Evolutionary conservation across 2,113 vertebrate genomes (phyloP), one percentile per base, ranked within the genome.

Genomic region (Cryptomyrus ogoouensis): DNA sequence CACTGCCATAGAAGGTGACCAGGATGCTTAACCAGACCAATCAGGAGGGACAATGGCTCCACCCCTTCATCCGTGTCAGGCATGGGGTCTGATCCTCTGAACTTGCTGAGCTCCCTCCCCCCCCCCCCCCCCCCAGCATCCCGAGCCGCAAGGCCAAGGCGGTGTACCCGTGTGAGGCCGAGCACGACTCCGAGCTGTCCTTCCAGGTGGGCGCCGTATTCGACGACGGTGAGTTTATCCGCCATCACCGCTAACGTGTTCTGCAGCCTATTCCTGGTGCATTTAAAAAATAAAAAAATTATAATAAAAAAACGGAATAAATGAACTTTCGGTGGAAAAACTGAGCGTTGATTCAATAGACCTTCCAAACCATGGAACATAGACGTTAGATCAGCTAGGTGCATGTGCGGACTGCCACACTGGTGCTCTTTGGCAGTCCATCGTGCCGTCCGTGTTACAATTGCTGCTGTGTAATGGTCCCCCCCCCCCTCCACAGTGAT

Each of bases 161-260:
- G 0, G 97, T 99, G 93, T 99, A 97, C 94, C 97, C 97, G 0
- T 99, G 98, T 86, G 97, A 98, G 93, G 98, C 98, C 85, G 98
- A 99, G 90, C 98, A 99, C 91, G 98, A 97, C 94, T 98, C 98
- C 0, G 98, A 99, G 94, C 94, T 99, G 93, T 99, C 98, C 90
- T 99, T 99, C 96, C 96, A 97, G 94, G 97, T 96, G 92, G 98
- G 98, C 91, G 98, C 97, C 88, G 97, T 99, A 95, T 99, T 99
- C 97, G 97, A 97, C 92, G 96, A 97, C 91, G 98, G 98, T 99
- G 96, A 98, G 98, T 97, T 93, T 42, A 39, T 5, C 74, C 17
- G 13, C 95, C 94, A 93, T 94, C 94, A 88, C 90, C 90, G 91
- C 92, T 93, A 93, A 93, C 94, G 1, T 47, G 80, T 47, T 8